Evolutionary conservation across 2,113 vertebrate genomes (phyloP).

Genomic region (Crotalus helleri): DNA sequence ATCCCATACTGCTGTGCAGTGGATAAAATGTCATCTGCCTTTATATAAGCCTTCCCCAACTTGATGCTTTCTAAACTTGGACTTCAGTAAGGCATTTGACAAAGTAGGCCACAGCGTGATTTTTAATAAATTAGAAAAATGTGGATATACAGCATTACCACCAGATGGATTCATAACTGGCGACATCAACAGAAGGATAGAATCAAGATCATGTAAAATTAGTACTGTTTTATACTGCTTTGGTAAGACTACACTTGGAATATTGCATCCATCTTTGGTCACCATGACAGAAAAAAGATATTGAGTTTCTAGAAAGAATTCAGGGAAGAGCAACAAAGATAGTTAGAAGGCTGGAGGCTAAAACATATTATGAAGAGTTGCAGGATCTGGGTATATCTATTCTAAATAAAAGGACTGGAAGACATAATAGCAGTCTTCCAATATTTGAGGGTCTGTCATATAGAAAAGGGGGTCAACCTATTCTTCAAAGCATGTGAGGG

Average conservation of each 20-base stretch:
- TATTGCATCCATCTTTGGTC: too few species aligned
- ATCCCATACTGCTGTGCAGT: not conserved
- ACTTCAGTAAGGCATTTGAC: not conserved
- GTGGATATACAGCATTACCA: not conserved
- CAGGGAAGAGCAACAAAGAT: too few species aligned
- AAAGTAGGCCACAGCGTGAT: not conserved
- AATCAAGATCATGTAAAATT: not conserved
- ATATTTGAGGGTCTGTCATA: not conserved
- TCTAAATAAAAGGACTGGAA: not conserved
- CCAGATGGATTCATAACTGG: not conserved
- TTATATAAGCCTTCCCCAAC: not conserved
- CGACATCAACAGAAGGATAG: not conserved
- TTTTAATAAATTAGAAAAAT: not conserved
- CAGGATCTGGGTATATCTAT: not conserved
- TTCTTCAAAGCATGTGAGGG: not conserved
- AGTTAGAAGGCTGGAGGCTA: not conserved
- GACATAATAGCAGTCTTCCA: not conserved
- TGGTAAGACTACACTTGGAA: too few species aligned
- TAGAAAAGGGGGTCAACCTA: not conserved
- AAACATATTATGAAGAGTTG: not conserved
- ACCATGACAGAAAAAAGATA: too few species aligned
- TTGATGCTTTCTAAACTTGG: not conserved
- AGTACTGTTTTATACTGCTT: too few species aligned
- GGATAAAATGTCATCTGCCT: not conserved
- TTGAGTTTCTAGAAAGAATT: too few species aligned